Base-by-base conservation (phyloP, 2,113 vertebrate genomes). In the Halichoerus grypus region DNA sequence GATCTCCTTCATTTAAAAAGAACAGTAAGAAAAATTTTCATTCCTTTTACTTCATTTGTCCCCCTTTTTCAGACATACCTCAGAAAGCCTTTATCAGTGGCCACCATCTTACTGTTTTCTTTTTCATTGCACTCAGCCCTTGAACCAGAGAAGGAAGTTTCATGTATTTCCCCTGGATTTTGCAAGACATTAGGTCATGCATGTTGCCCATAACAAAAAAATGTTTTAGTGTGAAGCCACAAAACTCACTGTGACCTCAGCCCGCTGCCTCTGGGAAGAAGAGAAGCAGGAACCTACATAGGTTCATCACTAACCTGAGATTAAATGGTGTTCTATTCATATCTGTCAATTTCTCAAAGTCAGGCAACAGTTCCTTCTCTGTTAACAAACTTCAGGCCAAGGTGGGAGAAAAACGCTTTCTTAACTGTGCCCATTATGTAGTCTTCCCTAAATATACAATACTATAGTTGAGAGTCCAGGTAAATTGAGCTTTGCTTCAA, bases 111-210 rank as follows among this genome's bases (percentile, higher is more conserved):
- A 69, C n/a, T 88, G 33, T 53, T 86, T 92, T 74, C 16, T 49
- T 33, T 84, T 53, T 92, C 19, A 51, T 33, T 69, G 76, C 39
- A 16, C 33, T 89, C 28, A 87, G 86, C 18, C 36, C 42, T 95
- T 46, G 55, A 87, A 5, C 28, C 7, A 79, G 59, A 96, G 87
- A 74, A 97, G 96, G 87, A 96, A 97, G 84, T 76, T 88, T 65
- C 18, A 12, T 7, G 5, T 22, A 67, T 10, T 95, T 57, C 63
- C 12, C 4, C 42, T 79, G 81, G 42, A 61, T 87, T 97, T 77
- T 88, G 76, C 21, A 97, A 97, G 88, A 97, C 22, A 49, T 90
- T 92, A 81, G 19, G n/a, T 90, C 77, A 94, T 49, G 18, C 10
- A 28, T 53, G 83, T 59, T 91, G 85, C 57, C 69, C 55, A 90